A percentile compares a stretch with the other conserved stretches of the same genome.
Conservation (phyloP, 37 sponge, comb jelly and placozoan species). For the Halichondria panicea region DNA sequence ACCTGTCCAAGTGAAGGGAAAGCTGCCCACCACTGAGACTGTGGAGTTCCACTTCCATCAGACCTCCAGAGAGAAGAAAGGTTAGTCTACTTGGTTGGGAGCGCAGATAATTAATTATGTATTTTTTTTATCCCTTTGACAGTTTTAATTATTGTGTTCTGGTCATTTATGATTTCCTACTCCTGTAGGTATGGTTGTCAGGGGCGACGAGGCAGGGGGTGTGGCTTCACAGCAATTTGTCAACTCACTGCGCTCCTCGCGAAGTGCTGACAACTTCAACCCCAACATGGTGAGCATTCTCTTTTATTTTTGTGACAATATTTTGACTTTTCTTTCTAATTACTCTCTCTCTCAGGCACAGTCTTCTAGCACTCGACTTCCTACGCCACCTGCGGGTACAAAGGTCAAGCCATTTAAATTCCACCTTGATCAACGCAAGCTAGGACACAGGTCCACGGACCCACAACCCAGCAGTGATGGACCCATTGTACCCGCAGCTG, state of each 20-base stretch:
- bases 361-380: slow-evolving; percentile 2
- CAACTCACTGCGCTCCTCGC: slow-evolving; percentile 32
- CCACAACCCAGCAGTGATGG: neutral
- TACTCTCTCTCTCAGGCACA: neutral
- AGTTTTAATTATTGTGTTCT: no score
- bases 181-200: neutral
- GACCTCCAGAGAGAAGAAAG: slow-evolving; percentile 5
- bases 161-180: no score
- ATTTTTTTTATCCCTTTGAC: no score
- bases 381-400: slow-evolving; percentile 21
- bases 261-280: slow-evolving; percentile 4
- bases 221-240: slow-evolving; percentile 22
- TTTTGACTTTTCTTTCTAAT: neutral
- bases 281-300: neutral
- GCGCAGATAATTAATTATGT: no score
- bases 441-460: slow-evolving; percentile 10
- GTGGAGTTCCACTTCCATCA: slow-evolving; percentile 59
- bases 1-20: slow-evolving; percentile 18
- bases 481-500: slow-evolving; percentile 34
- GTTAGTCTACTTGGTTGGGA: neutral
- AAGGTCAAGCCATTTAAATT: slow-evolving; percentile 71
- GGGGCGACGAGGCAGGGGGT: neutral
- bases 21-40: slow-evolving; percentile 45
- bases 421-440: slow-evolving; percentile 6
- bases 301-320: neutral